Base-by-base conservation (phyloP, 2,888 invertebrate genomes). In the Physocephala rufipes region DNA sequence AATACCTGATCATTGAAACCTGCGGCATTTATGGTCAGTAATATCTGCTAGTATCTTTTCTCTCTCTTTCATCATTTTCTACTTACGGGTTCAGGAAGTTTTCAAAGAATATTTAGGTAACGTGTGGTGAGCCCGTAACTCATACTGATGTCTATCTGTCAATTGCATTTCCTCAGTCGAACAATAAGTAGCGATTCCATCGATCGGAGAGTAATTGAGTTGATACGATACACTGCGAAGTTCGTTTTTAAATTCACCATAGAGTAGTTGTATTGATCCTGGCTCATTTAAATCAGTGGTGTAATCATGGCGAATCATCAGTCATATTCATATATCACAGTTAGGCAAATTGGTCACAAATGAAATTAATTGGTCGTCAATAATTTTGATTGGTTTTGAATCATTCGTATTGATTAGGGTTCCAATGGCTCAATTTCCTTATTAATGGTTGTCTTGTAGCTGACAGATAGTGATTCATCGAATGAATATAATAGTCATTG, bases 111-210 rank as follows among this genome's bases (percentile, higher is more conserved):
- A 13, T 28, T 21, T 24, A 36, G 28, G 70, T 67, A 71, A 73
- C 68, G 64, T 71, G 71, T 70, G 73, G 71, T 67, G 80, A 80
- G 73, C 77, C 78, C 81, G 80, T 80, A 78, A 78, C 75, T 80
- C 80, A 81, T 77, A 68, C 55, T 59, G 70, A 73, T 74, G 65
- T 64, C 24, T 59, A 64, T 73, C 73, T 71, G 59, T 61, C 71
- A 58, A 58, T 62, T 53, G 55, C 59, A 36, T 36, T 36, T 36
- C 36, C 36, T 36, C 36, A 36, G n/a, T 36, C 36, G 36, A 36
- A 9, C 9, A 36, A 9, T 36, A 36, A 36, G 36, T 36, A 36
- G 36, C 36, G 36, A 36, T 36, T 36, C 4, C 74, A 77, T 81
- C 76, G 78, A 82, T 76, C 74, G 78, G 80, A 82, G 76, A 75